phyloP scores from a whole-genome alignment of 2,797 vertebrate genomes.

The Hyperoplus lanceolatus region DNA sequence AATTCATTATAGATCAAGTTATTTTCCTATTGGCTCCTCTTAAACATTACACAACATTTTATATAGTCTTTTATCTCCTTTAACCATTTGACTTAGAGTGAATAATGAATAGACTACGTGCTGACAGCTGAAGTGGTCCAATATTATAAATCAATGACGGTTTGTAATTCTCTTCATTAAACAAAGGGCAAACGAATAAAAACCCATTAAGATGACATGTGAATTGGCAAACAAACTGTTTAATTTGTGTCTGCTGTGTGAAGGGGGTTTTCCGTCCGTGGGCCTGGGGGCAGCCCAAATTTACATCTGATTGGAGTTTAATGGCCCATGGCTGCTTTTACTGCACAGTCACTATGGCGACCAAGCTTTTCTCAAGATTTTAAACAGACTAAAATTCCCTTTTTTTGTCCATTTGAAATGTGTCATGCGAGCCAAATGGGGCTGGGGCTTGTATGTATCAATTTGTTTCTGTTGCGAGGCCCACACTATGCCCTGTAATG shows the following conservation, averaged over 20 bases:
- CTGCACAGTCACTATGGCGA: conserved; percentile 88
- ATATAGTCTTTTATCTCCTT: conserved; percentile 49
- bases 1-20: neutral
- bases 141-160: conserved; percentile 91
- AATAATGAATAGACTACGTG: conserved; percentile 62
- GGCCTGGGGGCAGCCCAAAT: conserved; percentile 86
- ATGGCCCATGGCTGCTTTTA: conserved; percentile 88
- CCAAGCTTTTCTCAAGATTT: conserved; percentile 94
- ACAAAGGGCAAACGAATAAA: conserved; percentile 91
- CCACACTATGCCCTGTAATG: conserved; percentile 87
- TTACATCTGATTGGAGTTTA: conserved; percentile 97
- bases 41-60: conserved; percentile 31
- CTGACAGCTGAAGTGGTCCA: conserved; percentile 86
- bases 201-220: conserved; percentile 93
- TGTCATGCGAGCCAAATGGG: conserved; percentile 89
- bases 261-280: conserved; percentile 80
- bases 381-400: conserved; percentile 91
- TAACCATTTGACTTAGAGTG: conserved; percentile 58
- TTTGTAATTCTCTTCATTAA: conserved; percentile 91
- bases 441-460: conserved; percentile 92
- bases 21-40: conserved; percentile 20
- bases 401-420: conserved; percentile 91
- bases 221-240: conserved; percentile 96
- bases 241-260: conserved; percentile 88
- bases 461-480: conserved; percentile 94